Conservation (phyloP, 2,888 invertebrate species). For the Smittia sp. region DNA sequence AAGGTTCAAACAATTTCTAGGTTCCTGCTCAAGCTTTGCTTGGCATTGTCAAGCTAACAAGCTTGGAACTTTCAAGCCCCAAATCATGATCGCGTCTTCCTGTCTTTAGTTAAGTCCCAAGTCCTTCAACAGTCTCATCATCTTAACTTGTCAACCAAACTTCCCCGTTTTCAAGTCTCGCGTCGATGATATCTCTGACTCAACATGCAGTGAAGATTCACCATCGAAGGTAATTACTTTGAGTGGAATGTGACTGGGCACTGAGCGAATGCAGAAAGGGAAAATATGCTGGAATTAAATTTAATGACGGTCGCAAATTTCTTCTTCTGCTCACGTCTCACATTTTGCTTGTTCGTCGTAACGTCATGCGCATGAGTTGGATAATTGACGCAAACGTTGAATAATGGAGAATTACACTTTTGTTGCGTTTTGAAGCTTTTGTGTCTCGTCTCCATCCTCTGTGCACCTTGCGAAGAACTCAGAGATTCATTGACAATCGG, state of each 20-base stretch:
- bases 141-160: no score
- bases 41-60: no score
- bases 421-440: background rate
- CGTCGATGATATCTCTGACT: no score
- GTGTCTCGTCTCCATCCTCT: background rate
- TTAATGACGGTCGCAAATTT: conserved; percentile 13
- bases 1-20: no score
- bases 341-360: background rate
- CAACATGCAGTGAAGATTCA: background rate
- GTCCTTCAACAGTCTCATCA: no score
- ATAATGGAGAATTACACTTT: conserved; percentile 6
- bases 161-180: no score
- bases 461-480: background rate
- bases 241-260: background rate
- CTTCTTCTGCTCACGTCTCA: background rate
- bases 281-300: background rate
- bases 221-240: background rate
- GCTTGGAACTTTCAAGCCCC: no score
- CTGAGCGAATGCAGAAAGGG: background rate
- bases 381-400: background rate
- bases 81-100: no score
- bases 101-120: no score
- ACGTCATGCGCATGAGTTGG: conserved; percentile 20
- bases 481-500: no score
- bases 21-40: no score